Evolutionary conservation across 1,140 invertebrate genomes (phyloP).

Genomic region (Neotoxoptera formosana): DNA sequence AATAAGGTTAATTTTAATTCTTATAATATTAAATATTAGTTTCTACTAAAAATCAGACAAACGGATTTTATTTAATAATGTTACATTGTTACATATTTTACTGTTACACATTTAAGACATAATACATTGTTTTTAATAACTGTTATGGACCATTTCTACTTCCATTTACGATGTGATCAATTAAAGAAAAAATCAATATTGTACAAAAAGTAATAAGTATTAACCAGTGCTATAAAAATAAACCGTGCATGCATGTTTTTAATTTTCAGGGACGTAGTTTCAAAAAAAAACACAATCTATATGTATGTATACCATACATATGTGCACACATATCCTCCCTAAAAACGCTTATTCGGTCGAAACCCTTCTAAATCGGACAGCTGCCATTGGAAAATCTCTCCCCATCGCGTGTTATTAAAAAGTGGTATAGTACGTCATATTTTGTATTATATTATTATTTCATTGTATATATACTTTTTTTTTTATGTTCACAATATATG

Average conservation of each 20-base stretch:
- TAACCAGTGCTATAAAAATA: conserved; percentile 1
- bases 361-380: conserved; percentile 55
- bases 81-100: not conserved
- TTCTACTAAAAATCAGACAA: not conserved
- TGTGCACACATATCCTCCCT: conserved; percentile 15
- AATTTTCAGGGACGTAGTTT: conserved; percentile 7
- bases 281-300: conserved; percentile 4
- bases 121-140: not conserved
- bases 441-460: conserved; percentile 39
- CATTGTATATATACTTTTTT: conserved; percentile 3
- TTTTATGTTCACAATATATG: conserved; percentile 18
- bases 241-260: not conserved
- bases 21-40: not conserved
- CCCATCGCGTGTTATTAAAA: conserved; percentile 57
- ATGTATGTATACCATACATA: conserved; percentile 24
- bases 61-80: not conserved
- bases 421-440: conserved; percentile 47
- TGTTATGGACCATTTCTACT: not conserved
- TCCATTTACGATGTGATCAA: not conserved
- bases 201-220: not conserved
- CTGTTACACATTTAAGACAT: not conserved
- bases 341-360: conserved; percentile 45
- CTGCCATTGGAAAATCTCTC: conserved; percentile 54
- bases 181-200: not conserved
- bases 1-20: not conserved